Evolutionary conservation across 2,797 vertebrate species (phyloP).

Genomic region (Gallinago stenura): DNA sequence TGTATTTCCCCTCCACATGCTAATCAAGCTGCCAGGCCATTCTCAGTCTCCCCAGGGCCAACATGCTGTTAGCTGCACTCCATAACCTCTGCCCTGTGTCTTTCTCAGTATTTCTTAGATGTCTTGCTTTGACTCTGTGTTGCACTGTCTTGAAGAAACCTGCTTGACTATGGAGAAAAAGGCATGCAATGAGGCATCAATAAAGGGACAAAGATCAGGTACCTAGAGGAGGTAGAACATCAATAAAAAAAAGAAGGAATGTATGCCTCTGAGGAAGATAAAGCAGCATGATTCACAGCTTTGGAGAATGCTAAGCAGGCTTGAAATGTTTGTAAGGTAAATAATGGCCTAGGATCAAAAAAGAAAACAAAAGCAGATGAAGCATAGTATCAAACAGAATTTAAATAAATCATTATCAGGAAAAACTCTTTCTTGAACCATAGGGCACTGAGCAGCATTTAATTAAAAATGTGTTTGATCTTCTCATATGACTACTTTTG

Average conservation of each 20-base stretch:
- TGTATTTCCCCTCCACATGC: background rate
- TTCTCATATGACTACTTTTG: background rate
- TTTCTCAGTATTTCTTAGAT: slow-evolving; percentile 7
- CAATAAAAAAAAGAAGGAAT: slow-evolving; percentile 13
- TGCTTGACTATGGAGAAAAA: slow-evolving; percentile 22
- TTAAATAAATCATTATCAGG: slow-evolving; percentile 27
- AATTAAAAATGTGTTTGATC: slow-evolving; percentile 51
- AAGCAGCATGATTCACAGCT: slow-evolving; percentile 3
- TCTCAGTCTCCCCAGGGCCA: background rate
- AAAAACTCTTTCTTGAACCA: slow-evolving; percentile 16
- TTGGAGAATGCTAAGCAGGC: slow-evolving; percentile 18
- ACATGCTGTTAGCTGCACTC: background rate
- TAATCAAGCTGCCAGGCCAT: background rate
- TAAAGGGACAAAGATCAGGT: slow-evolving; percentile 55
- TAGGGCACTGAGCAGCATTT: background rate
- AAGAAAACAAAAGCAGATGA: slow-evolving; percentile 20
- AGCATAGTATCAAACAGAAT: slow-evolving; percentile 30
- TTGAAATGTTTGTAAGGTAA: slow-evolving; percentile 44
- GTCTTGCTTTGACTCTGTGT: slow-evolving; percentile 8
- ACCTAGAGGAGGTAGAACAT: slow-evolving; percentile 16
- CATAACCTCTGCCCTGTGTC: background rate
- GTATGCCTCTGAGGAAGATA: background rate
- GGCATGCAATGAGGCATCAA: slow-evolving; percentile 16
- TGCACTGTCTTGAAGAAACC: background rate
- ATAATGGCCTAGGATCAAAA: slow-evolving; percentile 40